These are phyloP conservation scores for Melopsittacus undulatus DNA, from an alignment of 2,797 vertebrate species.

Conservation along the genomic window DNA sequence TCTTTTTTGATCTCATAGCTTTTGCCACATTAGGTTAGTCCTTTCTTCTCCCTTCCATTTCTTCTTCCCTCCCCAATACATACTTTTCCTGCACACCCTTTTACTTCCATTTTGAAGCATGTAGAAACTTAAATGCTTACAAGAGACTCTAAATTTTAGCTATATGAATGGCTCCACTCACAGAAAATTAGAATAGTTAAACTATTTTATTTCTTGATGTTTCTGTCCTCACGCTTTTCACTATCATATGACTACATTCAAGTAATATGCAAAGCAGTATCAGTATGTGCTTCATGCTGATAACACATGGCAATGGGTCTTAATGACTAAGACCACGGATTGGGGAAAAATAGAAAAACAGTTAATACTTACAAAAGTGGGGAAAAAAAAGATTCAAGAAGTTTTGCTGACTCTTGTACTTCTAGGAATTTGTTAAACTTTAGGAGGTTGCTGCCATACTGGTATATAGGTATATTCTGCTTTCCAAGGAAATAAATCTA, in stretches of 20 bases:
- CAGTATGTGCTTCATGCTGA: neutral
- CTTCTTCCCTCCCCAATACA: neutral
- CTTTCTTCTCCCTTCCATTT: neutral
- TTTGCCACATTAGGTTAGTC: neutral
- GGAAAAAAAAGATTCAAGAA: neutral
- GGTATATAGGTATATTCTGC: neutral
- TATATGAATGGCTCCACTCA: neutral
- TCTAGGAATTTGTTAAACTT: neutral
- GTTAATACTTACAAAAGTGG: neutral
- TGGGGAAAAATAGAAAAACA: neutral
- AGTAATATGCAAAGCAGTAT: neutral
- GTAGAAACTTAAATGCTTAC: neutral
- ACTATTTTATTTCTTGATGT: neutral
- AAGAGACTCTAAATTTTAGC: neutral
- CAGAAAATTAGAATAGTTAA: neutral
- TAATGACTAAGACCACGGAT: neutral
- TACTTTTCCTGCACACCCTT: neutral
- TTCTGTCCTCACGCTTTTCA: neutral
- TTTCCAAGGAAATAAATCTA: neutral
- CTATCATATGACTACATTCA: neutral
- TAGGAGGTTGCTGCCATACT: neutral
- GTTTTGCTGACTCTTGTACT: neutral
- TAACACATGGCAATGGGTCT: neutral
- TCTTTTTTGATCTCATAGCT: neutral
- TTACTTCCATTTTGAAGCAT: neutral